Evolutionary conservation across 2,797 vertebrate genomes (phyloP), one percentile per base, ranked within the genome.

Genomic region (Pempheris klunzingeri): DNA sequence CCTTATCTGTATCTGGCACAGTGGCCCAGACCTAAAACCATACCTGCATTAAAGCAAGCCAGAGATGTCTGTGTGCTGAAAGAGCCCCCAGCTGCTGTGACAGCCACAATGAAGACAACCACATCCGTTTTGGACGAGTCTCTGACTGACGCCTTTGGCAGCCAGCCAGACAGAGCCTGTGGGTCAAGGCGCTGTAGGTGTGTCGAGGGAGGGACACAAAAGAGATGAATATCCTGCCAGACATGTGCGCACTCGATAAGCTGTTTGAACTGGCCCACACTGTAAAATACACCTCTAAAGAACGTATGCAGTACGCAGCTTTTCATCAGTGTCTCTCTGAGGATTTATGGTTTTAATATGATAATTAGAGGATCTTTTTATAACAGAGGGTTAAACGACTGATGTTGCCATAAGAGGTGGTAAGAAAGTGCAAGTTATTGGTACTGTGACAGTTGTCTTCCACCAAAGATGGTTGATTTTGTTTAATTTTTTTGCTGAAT

Each of bases 101-200:
- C 85, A 86, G 87, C 79, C 65, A 18, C 61, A 69, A 92, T 90
- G 83, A 92, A 93, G 90, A 91, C 69, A 58, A 88, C 62, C 80
- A 82, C 70, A 85, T 92, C 90, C 78, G 78, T 71, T 83, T 46
- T 50, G 60, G 49, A 84, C n/a, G 55, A 68, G 46, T 73, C 63
- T 62, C 28, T 74, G 74, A 86, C 57, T 78, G 85, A 91, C 49
- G 44, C 38, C 63, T 79, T 63, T 88, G 90, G 90, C 82, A 82
- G 66, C 17, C 44, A 30, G 84, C 88, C 88, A 90, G 80, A 50
- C 54, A 20, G 30, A 71, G 81, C 82, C 73, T 49, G 73, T 81
- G 68, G 84, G 83, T 82, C 79, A 78, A 47, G 22, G 67, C 50
- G 24, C 58, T 24, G 71, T 71, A 64, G 64, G 70, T 75, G 80